Evolutionary conservation across 2,113 vertebrate species (phyloP).

Genomic region (Leptocoma aspasia): DNA sequence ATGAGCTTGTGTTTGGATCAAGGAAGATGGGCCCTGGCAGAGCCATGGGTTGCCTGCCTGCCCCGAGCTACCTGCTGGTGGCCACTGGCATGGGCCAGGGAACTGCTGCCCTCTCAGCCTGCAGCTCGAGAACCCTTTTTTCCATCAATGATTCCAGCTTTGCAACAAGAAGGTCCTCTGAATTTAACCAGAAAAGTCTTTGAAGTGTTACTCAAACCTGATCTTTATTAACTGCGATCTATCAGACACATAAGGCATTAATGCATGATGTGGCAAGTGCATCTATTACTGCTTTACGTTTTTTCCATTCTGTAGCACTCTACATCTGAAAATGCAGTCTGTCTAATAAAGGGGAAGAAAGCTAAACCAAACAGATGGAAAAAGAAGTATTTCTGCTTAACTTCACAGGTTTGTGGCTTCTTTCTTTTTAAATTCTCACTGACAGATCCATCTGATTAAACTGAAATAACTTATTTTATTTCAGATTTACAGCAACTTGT

Average conservation of each 20-base stretch:
- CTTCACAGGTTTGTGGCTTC: neutral
- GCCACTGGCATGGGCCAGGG: neutral
- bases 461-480: neutral
- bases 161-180: neutral
- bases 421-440: neutral
- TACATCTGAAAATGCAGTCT: neutral
- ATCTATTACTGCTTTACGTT: neutral
- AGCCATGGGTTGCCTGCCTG: rapidly evolving
- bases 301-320: neutral
- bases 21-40: neutral
- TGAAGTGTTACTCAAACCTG: neutral
- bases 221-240: neutral
- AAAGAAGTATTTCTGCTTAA: neutral
- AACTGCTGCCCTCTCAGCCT: neutral
- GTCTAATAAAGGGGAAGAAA: neutral
- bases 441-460: neutral
- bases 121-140: neutral
- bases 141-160: neutral
- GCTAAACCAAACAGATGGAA: neutral
- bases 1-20: neutral
- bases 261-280: neutral
- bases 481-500: neutral
- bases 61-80: rapidly evolving
- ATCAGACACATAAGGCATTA: neutral
- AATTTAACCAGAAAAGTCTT: neutral